A percentile compares a stretch with the other conserved stretches of the same genome.
phyloP scores from a whole-genome alignment of 2,797 vertebrate species.

The Hephaestus fuliginosus region DNA sequence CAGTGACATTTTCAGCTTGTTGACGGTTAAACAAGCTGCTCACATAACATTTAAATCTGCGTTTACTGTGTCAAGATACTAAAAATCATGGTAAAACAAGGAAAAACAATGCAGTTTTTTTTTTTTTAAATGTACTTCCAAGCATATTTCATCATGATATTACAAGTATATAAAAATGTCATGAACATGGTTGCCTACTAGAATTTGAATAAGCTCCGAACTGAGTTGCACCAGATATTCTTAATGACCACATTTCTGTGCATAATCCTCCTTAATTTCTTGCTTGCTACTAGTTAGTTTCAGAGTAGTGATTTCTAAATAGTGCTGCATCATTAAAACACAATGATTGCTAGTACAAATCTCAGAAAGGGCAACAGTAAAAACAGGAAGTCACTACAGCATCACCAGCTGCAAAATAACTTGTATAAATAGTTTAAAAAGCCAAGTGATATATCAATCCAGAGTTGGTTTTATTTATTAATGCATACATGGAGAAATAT shows the following conservation, averaged over 20 bases:
- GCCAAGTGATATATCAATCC: not conserved
- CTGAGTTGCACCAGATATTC: not conserved
- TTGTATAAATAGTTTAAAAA: not conserved
- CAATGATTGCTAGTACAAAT: not conserved
- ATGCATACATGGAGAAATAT: not conserved
- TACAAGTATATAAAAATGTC: not conserved
- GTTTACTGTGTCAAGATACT: not conserved
- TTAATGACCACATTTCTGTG: not conserved
- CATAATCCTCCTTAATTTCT: not conserved
- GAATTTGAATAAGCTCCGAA: not conserved
- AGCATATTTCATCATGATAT: not conserved
- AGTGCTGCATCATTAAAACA: not conserved
- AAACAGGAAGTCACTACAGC: not conserved
- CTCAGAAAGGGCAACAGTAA: conserved; percentile 8
- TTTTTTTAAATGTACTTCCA: not conserved
- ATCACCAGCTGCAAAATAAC: not conserved
- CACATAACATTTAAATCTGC: conserved; percentile 29
- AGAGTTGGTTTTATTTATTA: not conserved
- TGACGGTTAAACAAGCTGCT: conserved; percentile 32
- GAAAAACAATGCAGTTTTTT: not conserved
- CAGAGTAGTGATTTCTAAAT: not conserved
- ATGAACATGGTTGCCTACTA: not conserved
- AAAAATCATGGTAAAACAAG: not conserved
- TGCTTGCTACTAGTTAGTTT: not conserved
- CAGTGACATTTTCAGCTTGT: not conserved